Evolutionary conservation across 1,140 invertebrate species (phyloP).

Genomic region (Lutraria rhynchaena): DNA sequence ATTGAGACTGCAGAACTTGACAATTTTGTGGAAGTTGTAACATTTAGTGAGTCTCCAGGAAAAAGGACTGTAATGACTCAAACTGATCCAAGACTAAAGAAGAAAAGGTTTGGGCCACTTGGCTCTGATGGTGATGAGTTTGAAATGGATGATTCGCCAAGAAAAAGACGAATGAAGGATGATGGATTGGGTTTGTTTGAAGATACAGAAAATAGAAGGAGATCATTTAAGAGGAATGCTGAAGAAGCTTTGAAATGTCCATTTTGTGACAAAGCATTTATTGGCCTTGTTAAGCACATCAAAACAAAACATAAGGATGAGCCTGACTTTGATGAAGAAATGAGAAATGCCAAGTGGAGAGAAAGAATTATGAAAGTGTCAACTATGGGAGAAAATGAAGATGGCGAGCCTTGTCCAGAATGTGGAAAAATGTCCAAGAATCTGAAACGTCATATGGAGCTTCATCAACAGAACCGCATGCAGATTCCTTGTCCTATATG

Average conservation of each 20-base stretch:
- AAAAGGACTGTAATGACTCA: conserved; percentile 78
- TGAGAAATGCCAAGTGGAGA: conserved; percentile 80
- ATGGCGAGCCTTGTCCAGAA: conserved; percentile 76
- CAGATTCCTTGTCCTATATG: conserved; percentile 80
- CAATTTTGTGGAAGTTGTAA: conserved; percentile 78
- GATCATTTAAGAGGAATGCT: conserved; percentile 76
- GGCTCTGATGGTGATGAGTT: conserved; percentile 71
- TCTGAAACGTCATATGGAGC: conserved; percentile 79
- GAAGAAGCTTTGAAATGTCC: conserved; percentile 80
- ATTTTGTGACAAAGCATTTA: conserved; percentile 80
- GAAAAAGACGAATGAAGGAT: conserved; percentile 70
- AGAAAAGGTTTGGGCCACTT: conserved; percentile 79
- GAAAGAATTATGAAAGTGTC: conserved; percentile 80
- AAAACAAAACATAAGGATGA: conserved; percentile 79
- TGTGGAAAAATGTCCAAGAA: conserved; percentile 80
- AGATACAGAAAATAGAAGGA: conserved; percentile 75
- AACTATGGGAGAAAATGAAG: conserved; percentile 74
- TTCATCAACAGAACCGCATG: conserved; percentile 80
- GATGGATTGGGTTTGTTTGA: conserved; percentile 77
- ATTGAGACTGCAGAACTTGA: conserved; percentile 60
- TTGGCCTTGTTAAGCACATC: conserved; percentile 79
- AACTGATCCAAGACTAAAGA: conserved; percentile 78
- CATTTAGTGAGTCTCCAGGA: conserved; percentile 73
- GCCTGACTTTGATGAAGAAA: conserved; percentile 78
- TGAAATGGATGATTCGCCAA: conserved; percentile 64